Base-by-base conservation (phyloP, 2,797 vertebrate genomes). In the Triplophysa yarkandensis region DNA sequence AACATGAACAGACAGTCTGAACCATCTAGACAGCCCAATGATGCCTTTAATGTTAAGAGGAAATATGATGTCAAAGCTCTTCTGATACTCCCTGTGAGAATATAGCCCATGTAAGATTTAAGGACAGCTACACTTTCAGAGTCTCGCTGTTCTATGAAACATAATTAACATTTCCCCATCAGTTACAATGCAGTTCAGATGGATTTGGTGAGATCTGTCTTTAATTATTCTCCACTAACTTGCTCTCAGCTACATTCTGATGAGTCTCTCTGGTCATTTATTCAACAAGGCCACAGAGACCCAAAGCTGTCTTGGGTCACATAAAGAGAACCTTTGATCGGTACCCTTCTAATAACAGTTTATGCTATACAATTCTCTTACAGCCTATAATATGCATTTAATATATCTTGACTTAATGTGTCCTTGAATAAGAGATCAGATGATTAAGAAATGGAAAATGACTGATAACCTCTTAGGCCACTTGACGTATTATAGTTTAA, bases 281-380 rank as follows among this genome's bases (percentile, higher is more conserved):
- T 83, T 81, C 77, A 85, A 85, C 71, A 50, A 79, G 79, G 58
- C 83, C 87, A 61, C 84, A 89, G 88, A 87, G 89, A 87, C 88
- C 89, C 92, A 80, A 83, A 90, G 86, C 86, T 88, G 78, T 79
- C 80, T 81, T 83, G 83, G 79, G 88, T 82, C 83, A 85, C 88
- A 85, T 85, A 88, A 87, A 84, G 82, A 82, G 81, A 85, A 88
- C 87, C 91, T 92, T 92, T 92, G 91, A 92, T 92, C 88, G 90
- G 83, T 58, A 67, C 50, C 79, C 89, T 88, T 89, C 90, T 79
- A 85, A 83, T 89, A 87, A 92, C 90, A 90, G 86, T 88, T 84
- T 82, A 84, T 86, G 77, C 85, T 81, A 87, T 89, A 81, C 83
- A 71, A 83, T 83, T 81, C 71, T 77, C 75, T 74, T 74, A 77